Base-by-base conservation (phyloP, 2,888 invertebrate species). In the Chrysomela aeneicollis region DNA sequence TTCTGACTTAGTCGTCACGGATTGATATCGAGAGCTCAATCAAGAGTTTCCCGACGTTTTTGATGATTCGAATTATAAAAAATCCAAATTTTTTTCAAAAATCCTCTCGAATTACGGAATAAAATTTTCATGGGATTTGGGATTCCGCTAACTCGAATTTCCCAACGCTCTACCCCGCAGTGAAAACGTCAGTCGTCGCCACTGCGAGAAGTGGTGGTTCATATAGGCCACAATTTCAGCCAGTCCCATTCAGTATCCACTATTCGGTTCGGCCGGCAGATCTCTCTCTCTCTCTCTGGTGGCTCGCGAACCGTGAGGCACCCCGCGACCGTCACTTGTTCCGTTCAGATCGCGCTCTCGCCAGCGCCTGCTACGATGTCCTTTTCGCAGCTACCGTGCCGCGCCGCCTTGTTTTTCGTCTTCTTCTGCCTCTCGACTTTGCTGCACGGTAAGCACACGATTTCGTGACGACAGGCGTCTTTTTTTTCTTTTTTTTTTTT, bases 191-290 rank as follows among this genome's bases (percentile, higher is more conserved):
- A 42, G 42, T 42, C 42, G 42, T 42, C 42, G 42, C 42, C 42
- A 15, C 30, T 46, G 35, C 17, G 19, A 64, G 61, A 67, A 67
- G 67, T 58, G 67, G 67, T 67, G 61, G 67, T 63, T 63, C 60
- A 67, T 67, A 67, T 67, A 67, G 67, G 64, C 61, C 66, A 61
- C 61, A 61, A 64, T 60, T 51, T 57, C 64, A 46, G 35, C 26
- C 55, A 10, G 35, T 26, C 58, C 52, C 32, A 55, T 62, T 57
- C 58, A 52, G 52, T 52, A 46, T 52, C 42, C 57, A 46, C 37
- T 15, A 52, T 58, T 51, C 59, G 37, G 59, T 59, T 59, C 18
- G 18, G 26, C 46, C 57, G 62, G 61, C 59, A 61, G 66, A 62
- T 52, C 66, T 59, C 55, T 57, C 57, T n/a, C n/a, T n/a, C n/a